phyloP scores from a whole-genome alignment of 2,797 vertebrate species.

The Coilia nasus region DNA sequence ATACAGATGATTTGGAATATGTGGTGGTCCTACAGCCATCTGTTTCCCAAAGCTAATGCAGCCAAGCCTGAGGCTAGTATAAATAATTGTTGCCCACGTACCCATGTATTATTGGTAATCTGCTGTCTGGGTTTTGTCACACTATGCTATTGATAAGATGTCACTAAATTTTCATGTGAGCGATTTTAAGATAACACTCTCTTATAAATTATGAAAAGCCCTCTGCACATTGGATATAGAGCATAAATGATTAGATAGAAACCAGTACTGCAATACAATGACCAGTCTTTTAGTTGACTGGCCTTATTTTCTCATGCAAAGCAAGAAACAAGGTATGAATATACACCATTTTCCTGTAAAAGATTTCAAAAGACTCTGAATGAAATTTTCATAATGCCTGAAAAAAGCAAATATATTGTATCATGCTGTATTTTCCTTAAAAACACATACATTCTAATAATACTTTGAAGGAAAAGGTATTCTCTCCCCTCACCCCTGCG shows the following conservation, averaged over 20 bases:
- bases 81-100: not conserved
- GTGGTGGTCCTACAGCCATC: not conserved
- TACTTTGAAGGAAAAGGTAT: not conserved
- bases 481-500: not conserved
- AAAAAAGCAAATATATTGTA: too few relatives aligned
- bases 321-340: not conserved
- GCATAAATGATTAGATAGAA: not conserved
- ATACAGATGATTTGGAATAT: too few relatives aligned
- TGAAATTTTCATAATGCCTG: too few relatives aligned
- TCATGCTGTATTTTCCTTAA: not conserved
- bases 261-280: not conserved
- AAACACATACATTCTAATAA: not conserved
- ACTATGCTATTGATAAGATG: not conserved
- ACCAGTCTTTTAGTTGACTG: not conserved
- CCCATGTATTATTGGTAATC: not conserved
- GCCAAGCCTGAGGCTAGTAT: not conserved
- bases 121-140: not conserved
- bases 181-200: not conserved
- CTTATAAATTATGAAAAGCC: not conserved
- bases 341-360: too few relatives aligned
- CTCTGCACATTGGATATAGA: not conserved
- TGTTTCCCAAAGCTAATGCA: not conserved
- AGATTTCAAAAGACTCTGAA: not conserved
- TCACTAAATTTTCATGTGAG: not conserved
- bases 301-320: not conserved